Evolutionary conservation across 2,797 vertebrate species (phyloP).

Genomic region (Tokudaia tokunoshimensis): DNA sequence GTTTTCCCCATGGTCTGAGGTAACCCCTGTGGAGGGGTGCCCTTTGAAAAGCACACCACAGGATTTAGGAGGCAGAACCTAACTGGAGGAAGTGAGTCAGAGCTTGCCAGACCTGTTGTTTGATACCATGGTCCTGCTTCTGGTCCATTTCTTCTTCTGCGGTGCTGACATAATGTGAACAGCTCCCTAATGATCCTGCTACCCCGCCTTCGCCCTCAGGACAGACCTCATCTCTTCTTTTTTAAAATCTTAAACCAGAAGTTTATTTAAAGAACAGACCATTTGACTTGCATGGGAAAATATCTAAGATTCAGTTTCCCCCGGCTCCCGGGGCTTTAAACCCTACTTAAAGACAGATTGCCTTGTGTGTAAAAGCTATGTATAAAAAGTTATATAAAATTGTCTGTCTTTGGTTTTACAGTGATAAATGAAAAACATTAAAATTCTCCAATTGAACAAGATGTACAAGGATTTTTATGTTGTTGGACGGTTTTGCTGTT

Average conservation of each 20-base stretch:
- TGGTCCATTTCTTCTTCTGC: background rate
- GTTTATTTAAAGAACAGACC: background rate
- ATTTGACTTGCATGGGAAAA: background rate
- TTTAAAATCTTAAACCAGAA: background rate
- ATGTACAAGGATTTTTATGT: background rate
- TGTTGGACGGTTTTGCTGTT: background rate
- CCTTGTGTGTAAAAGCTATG: background rate
- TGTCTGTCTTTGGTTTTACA: background rate
- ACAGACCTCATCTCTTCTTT: background rate
- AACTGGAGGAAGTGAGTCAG: no score
- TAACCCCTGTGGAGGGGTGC: no score
- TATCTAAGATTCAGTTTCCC: background rate
- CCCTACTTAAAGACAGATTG: background rate
- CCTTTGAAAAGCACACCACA: no score
- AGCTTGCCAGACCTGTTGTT: background rate
- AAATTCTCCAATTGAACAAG: background rate
- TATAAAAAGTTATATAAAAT: background rate
- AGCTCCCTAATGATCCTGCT: background rate
- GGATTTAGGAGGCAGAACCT: background rate
- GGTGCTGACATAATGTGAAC: no score
- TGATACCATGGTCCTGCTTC: background rate
- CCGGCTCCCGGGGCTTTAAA: background rate
- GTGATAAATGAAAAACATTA: background rate
- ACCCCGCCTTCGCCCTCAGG: background rate
- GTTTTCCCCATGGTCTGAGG: background rate